A percentile compares a stretch with the other conserved stretches of the same genome.
phyloP scores from a whole-genome alignment of 2,113 vertebrate species.

The Actinemys pallida region DNA sequence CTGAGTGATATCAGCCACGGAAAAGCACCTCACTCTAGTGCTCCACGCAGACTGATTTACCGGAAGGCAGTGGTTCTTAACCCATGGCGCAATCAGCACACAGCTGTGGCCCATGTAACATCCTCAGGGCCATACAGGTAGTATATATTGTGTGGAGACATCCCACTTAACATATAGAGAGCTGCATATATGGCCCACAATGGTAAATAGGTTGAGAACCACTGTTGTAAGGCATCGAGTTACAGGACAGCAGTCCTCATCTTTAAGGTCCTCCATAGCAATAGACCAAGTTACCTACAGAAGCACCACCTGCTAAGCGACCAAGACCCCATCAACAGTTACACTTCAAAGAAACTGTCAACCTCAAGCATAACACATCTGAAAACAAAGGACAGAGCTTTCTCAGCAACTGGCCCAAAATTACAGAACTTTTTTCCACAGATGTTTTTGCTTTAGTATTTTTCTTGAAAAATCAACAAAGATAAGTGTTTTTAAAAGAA shows the following conservation, averaged over 20 bases:
- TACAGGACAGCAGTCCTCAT: not conserved
- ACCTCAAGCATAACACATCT: rapidly evolving
- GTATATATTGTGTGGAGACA: no score
- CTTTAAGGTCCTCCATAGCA: not conserved
- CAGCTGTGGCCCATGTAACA: no score
- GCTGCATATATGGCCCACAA: no score
- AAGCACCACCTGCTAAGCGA: not conserved
- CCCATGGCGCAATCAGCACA: no score
- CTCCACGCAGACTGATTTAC: not conserved
- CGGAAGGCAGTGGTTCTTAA: not conserved
- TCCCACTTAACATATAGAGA: no score
- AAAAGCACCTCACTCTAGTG: not conserved
- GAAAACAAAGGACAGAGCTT: not conserved
- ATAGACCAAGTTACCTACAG: not conserved
- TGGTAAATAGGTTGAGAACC: no score
- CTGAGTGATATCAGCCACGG: not conserved
- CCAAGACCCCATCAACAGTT: no score
- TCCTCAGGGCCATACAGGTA: no score
- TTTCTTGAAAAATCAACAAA: not conserved
- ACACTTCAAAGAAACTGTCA: not conserved
- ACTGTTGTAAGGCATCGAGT: not conserved
- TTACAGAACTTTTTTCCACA: not conserved
- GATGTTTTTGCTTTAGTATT: not conserved
- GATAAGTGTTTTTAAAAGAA: not conserved
- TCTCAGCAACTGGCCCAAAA: not conserved